Evolutionary conservation across 2,888 invertebrate genomes (phyloP), one percentile per base, ranked within the genome.

Genomic region (Drosophila recens): DNA sequence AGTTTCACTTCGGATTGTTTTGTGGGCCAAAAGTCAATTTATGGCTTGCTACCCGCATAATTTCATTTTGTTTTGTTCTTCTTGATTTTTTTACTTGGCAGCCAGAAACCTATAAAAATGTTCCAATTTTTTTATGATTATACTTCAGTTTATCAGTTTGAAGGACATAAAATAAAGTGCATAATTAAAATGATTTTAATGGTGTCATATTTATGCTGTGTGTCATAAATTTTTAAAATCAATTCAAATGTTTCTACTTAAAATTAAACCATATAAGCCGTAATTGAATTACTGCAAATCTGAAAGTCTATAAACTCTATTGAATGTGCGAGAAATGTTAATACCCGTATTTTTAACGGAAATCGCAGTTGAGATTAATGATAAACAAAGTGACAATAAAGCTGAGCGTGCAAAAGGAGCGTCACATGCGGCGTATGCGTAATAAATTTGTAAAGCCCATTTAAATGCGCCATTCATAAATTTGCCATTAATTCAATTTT

Each of bases 41-140:
- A 82, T 82, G 87, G 77, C 67, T 75, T 79, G 72, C 62, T 54
- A 48, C 75, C 72, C 76, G 75, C 85, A 87, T 85, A 85, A 85
- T 77, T 82, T 82, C 48, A 69, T 77, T 82, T 85, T 45, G 40
- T 75, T 79, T 64, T 64, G 53, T 71, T 67, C 52, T 49, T 42
- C 33, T 72, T 66, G 65, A 57, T 70, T 67, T 69, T 17, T 49
- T 6, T 59, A 56, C 34, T 36, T 38, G 9, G 43, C 42, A 23
- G 4, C 8, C 15, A 38, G 54, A 46, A 65, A 53, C 57, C 77
- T 36, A 77, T 77, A 77, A 64, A 67, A 69, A 38, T 20, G 17
- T 51, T 23, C 9, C 20, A 30, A 51, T 51, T 45, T 61, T 67
- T 73, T 67, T 62, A 67, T 52, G 61, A 51, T 69, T 57, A 63